Conservation (phyloP, 1,140 invertebrate genomes). For the Oryctes rhinoceros region DNA sequence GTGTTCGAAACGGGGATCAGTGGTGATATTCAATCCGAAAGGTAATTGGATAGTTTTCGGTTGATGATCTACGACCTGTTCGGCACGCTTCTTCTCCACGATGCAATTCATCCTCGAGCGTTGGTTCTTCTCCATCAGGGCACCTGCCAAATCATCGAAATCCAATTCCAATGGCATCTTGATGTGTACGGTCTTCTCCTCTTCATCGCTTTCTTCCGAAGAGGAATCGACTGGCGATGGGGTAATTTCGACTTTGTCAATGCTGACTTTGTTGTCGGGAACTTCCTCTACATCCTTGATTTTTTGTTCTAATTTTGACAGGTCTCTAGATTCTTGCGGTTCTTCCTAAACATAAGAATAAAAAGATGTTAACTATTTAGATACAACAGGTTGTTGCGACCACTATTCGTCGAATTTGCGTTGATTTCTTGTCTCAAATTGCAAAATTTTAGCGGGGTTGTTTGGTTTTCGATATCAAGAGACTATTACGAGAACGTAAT, state of each 20-base stretch:
- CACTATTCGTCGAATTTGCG: too few relatives aligned
- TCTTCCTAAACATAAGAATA: slow-evolving; percentile 39
- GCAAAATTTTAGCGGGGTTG: too few relatives aligned
- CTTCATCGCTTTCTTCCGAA: slow-evolving; percentile 56
- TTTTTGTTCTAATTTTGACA: slow-evolving; percentile 23
- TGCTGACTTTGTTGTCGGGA: neutral
- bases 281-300: slow-evolving; percentile 40
- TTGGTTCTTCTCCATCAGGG: slow-evolving; percentile 78
- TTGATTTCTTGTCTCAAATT: too few relatives aligned
- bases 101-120: slow-evolving; percentile 85
- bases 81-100: slow-evolving; percentile 83
- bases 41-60: slow-evolving; percentile 71
- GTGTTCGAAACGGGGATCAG: slow-evolving; percentile 75
- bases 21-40: slow-evolving; percentile 75
- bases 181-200: slow-evolving; percentile 63
- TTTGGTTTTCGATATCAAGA: too few relatives aligned
- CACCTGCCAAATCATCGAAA: slow-evolving; percentile 80
- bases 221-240: slow-evolving; percentile 45
- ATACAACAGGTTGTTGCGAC: too few relatives aligned
- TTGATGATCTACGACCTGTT: slow-evolving; percentile 81
- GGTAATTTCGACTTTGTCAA: neutral
- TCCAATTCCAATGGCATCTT: slow-evolving; percentile 82
- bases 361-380: too few relatives aligned
- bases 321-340: slow-evolving; percentile 36
- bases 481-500: too few relatives aligned